A percentile compares a stretch with the other conserved stretches of the same genome.
Conservation (phyloP, 2,888 invertebrate genomes). For the Drosophila meridiana region DNA sequence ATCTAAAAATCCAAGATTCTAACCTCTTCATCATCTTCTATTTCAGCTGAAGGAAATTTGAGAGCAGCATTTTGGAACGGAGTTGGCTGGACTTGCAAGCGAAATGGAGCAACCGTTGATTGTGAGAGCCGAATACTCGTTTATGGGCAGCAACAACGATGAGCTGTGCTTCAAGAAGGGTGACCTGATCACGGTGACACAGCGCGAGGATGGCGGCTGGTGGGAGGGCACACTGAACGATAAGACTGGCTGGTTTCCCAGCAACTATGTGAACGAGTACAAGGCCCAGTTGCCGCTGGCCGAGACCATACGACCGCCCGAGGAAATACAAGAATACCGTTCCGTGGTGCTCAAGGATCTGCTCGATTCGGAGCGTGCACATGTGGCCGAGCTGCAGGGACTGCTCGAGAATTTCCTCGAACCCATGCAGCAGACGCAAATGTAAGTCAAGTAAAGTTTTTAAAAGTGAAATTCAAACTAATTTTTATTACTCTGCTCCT, state of each 20-base stretch:
- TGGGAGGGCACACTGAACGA: conserved; percentile 99
- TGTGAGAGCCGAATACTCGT: conserved; percentile 96
- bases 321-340: conserved; percentile 91
- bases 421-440: conserved; percentile 93
- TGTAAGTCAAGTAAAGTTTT: conserved; percentile 87
- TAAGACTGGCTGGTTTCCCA: conserved; percentile 99
- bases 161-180: conserved; percentile 98
- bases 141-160: conserved; percentile 98
- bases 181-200: conserved; percentile 98
- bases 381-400: conserved; percentile 95
- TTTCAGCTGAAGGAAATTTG: conserved; percentile 65
- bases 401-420: conserved; percentile 93
- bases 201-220: conserved; percentile 98
- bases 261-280: conserved; percentile 97
- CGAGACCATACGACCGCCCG: conserved; percentile 88
- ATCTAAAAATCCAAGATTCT: background rate
- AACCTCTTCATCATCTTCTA: background rate
- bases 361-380: conserved; percentile 95
- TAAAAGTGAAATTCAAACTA: rapidly evolving
- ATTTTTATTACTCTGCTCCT: no score
- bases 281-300: conserved; percentile 87
- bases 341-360: conserved; percentile 95
- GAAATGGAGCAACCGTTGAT: conserved; percentile 86
- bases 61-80: conserved; percentile 42
- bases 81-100: conserved; percentile 13